Evolutionary conservation across 2,113 vertebrate species (phyloP), one percentile per base, ranked within the genome.

Genomic region (Axis porcinus): DNA sequence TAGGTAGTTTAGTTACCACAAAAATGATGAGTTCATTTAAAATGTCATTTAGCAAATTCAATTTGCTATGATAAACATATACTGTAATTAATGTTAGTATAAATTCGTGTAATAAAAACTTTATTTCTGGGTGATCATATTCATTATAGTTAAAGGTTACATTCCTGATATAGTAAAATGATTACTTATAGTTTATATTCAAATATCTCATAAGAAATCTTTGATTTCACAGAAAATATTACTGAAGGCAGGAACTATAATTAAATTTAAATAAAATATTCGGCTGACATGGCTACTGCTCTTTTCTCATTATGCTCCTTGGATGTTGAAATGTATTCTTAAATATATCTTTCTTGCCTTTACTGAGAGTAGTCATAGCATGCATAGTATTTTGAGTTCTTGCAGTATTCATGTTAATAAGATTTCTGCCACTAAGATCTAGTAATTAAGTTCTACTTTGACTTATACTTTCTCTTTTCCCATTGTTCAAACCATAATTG

Each of bases 251-350:
- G 62, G 36, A 89, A 50, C 7, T 83, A 3, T 88, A 88, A 36
- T 89, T 94, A 87, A 78, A 86, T 83, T 89, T 64, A 67, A 94
- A 81, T 87, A 86, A 67, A 96, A 28, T 86, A 55, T 78, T 82
- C 76, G 23, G 1, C 12, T 21, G 13, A 58, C 27, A 21, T 81
- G 25, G 7, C 25, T 50, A 43, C 6, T 81, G 15, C 17, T 87
- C 7, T 95, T 55, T 74, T 82, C 82, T 58, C 1, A 88, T 45
- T 82, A 25, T 74, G 52, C 0, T 23, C 13, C 33, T 97, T 90
- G 25, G 14, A 23, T n/a, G 5, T 55, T 74, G 33, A 43, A 82
- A 14, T 85, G 0, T 84, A 70, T 57, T 92, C 95, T 79, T 67
- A 74, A 92, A 40, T 92, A 62, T 60, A 52, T 70, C 6, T 86